Evolutionary conservation across 1,140 invertebrate species (phyloP).

Genomic region (Phocides pigmalion): DNA sequence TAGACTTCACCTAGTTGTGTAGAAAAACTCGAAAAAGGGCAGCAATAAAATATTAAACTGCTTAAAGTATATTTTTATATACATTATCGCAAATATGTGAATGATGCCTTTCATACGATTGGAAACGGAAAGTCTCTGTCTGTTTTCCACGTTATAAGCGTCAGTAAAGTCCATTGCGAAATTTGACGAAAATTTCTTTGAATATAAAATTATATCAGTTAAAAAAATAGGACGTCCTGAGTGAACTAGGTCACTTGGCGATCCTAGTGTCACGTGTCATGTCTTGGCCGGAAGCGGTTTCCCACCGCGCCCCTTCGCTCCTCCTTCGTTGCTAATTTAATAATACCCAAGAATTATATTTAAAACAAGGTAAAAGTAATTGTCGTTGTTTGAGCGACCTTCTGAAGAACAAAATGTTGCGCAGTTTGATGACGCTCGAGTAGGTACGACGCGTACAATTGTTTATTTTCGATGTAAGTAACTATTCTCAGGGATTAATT

Average conservation of each 20-base stretch:
- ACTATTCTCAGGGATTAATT: no score
- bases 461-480: background rate
- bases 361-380: background rate
- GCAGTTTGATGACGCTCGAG: slow-evolving; percentile 2
- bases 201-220: background rate
- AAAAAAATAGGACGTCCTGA: slow-evolving; percentile 15
- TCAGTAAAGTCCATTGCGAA: no score
- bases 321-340: slow-evolving; percentile 14
- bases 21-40: no score
- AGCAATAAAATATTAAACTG: no score
- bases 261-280: slow-evolving; percentile 13
- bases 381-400: background rate
- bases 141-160: no score
- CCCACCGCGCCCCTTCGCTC: slow-evolving; percentile 3
- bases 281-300: slow-evolving; percentile 30
- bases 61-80: no score
- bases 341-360: background rate
- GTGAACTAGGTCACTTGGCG: slow-evolving; percentile 15
- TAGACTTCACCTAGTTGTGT: no score
- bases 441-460: background rate
- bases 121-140: no score
- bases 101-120: no score
- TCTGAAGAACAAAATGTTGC: background rate
- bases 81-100: no score
- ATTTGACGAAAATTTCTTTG: background rate